Base-by-base conservation (phyloP, 1,140 invertebrate genomes). In the Cydia pomonella region DNA sequence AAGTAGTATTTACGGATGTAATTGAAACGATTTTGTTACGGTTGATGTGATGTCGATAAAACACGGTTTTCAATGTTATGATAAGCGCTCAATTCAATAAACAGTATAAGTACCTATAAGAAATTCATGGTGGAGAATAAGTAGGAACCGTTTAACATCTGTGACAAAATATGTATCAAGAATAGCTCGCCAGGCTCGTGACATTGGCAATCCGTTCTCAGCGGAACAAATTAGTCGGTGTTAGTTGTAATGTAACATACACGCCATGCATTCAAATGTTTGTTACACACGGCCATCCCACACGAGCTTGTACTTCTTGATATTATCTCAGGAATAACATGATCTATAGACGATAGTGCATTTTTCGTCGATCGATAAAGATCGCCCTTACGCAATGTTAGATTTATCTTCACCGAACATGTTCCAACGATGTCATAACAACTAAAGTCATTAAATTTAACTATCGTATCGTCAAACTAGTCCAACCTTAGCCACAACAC, bases 261-360 rank as follows among this genome's bases (percentile, higher is more conserved):
- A 69, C 9, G 16, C 29, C 53, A 59, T 18, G 53, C 53, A 59
- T 59, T 23, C 53, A 59, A 59, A 23, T 23, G 53, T 59, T 59
- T 69, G 9, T 69, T 9, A 69, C 29, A 69, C 27, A 69, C 18
- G 41, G n/a, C 16, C n/a, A 38, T n/a, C 29, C n/a, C 25, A 33
- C 64, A 64, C 33, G n/a, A 33, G 29, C 53, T 21, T 59, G 64
- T 33, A 27, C 62, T 13, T 33, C 7, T 29, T 38, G 16, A 29
- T 64, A 16, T 69, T 38, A 69, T 69, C 64, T 33, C 27, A 69
- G 27, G 33, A 69, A n/a, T n/a, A n/a, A 69, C 64, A 33, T 69
- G n/a, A 69, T 69, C 64, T 69, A 69, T 33, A 64, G 64, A 21
- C 64, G 64, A 69, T 69, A 69, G n/a, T 69, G 64, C n/a, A 69